These are phyloP conservation scores for Onychomys torridus DNA, from an alignment of 2,797 vertebrate species.

Conservation along the genomic window DNA sequence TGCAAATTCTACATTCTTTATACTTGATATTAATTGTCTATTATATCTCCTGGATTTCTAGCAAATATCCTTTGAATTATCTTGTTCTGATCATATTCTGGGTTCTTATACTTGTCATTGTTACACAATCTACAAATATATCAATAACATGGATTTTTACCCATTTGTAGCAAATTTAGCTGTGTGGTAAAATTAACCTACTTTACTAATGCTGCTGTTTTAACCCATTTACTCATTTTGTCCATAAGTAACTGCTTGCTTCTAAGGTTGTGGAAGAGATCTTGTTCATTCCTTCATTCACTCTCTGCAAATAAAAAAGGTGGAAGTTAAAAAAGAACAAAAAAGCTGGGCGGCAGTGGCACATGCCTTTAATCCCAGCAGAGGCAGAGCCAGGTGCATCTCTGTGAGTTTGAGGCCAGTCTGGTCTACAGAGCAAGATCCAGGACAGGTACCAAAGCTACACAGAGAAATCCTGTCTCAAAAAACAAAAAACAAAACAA, in stretches of 20 bases:
- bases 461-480: too few relatives aligned
- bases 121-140: background rate
- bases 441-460: too few relatives aligned
- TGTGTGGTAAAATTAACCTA: background rate
- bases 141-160: background rate
- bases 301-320: background rate
- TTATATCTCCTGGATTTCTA: slow-evolving; percentile 28
- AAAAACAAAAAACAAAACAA: too few relatives aligned
- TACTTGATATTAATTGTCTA: background rate
- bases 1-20: slow-evolving; percentile 21
- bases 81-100: background rate
- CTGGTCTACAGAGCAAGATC: too few relatives aligned
- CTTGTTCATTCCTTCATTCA: background rate
- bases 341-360: background rate
- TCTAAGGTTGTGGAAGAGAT: background rate
- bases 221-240: background rate
- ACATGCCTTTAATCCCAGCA: too few relatives aligned
- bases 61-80: background rate
- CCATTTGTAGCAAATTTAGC: background rate
- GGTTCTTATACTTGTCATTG: background rate
- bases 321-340: background rate
- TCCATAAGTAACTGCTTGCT: background rate
- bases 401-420: too few relatives aligned
- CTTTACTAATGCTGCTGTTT: background rate
- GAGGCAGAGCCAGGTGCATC: too few relatives aligned